Conservation (phyloP, 1,140 invertebrate species). For the Drosophila lacteicornis region DNA sequence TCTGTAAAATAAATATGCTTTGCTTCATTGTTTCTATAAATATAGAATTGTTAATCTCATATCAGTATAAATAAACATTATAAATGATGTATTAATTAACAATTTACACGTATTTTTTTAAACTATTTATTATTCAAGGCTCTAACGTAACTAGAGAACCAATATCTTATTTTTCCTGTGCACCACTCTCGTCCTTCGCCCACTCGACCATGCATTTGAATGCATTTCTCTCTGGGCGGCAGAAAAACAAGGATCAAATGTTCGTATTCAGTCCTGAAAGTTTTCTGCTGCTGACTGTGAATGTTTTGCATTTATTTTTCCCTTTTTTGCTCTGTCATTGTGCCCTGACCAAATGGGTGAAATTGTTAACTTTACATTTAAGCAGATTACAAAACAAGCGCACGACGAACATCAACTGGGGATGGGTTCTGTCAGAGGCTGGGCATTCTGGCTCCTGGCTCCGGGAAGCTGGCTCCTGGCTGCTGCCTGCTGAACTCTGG, state of each 20-base stretch:
- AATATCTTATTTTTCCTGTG: constrained; percentile 10
- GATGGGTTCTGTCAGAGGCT: constrained; percentile 4
- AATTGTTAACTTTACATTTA: constrained; percentile 80
- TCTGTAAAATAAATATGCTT: too few species aligned
- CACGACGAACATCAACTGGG: constrained; percentile 3
- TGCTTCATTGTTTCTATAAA: too few species aligned
- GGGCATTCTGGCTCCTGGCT: background rate
- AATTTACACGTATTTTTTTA: too few species aligned
- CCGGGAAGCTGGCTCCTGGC: background rate
- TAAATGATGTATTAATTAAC: background rate
- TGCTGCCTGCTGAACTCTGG: background rate
- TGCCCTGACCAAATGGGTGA: constrained; percentile 48
- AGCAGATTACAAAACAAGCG: constrained; percentile 75
- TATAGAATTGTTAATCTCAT: too few species aligned
- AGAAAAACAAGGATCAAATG: constrained; percentile 26
- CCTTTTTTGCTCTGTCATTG: constrained; percentile 10
- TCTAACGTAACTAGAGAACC: background rate
- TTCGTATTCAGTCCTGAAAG: constrained; percentile 26
- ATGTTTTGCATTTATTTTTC: constrained; percentile 25
- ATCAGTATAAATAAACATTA: too few species aligned
- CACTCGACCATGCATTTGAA: constrained; percentile 23
- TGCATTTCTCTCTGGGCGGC: constrained; percentile 29
- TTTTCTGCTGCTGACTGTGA: constrained; percentile 20
- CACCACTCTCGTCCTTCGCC: constrained; percentile 34
- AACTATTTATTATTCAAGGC: background rate